Evolutionary conservation across 1,140 invertebrate species (phyloP).

Genomic region (Melanaphis sacchari): DNA sequence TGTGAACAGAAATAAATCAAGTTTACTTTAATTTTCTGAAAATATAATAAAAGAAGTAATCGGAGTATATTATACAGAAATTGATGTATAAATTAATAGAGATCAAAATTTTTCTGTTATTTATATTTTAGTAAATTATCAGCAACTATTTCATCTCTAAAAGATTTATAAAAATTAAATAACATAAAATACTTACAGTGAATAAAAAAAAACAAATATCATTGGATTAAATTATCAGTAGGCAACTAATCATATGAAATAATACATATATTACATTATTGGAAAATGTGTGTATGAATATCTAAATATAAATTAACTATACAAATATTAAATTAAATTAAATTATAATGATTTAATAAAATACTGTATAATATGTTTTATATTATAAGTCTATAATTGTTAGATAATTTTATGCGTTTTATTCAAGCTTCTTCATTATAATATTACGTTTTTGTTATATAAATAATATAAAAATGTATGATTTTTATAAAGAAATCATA

Average conservation of each 20-base stretch:
- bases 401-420: neutral
- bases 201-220: neutral
- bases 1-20: neutral
- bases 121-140: neutral
- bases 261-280: neutral
- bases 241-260: neutral
- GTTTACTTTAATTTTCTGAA: neutral
- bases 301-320: neutral
- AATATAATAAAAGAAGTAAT: neutral
- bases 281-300: neutral
- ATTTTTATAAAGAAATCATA: too few species aligned
- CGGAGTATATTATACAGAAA: neutral
- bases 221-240: neutral
- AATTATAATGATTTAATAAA: neutral
- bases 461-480: neutral
- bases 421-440: neutral
- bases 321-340: neutral
- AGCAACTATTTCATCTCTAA: neutral
- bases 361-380: neutral
- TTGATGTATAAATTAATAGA: neutral
- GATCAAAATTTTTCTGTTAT: neutral
- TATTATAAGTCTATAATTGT: neutral
- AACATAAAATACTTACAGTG: neutral
- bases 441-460: neutral
- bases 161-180: neutral